Evolutionary conservation across 1,140 invertebrate species (phyloP).

Genomic region (Zeugodacus cucurbitae): DNA sequence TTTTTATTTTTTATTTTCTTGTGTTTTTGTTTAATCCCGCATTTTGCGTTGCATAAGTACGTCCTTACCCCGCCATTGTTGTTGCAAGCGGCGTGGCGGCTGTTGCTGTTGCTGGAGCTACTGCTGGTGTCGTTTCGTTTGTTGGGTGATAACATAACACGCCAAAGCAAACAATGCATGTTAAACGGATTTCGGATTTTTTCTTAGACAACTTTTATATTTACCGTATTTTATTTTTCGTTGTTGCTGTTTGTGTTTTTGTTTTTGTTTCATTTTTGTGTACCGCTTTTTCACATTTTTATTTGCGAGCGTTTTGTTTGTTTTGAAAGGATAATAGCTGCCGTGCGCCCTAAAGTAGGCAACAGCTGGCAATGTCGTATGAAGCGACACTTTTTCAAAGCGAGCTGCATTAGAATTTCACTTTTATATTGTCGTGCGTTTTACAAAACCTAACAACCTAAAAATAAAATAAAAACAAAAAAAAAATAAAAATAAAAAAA

Average conservation of each 20-base stretch:
- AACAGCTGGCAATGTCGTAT: background rate
- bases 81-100: background rate
- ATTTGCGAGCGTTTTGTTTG: background rate
- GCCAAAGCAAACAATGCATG: background rate
- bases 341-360: background rate
- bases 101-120: background rate
- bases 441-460: too few relatives aligned
- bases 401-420: background rate
- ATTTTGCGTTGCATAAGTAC: background rate
- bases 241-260: background rate
- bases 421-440: background rate
- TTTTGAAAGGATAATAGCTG: background rate
- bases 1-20: background rate
- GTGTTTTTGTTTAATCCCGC: background rate
- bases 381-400: background rate
- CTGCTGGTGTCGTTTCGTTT: background rate
- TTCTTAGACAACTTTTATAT: slow-evolving; percentile 6
- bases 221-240: background rate
- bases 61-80: background rate
- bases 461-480: background rate
- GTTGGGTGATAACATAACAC: slow-evolving; percentile 3
- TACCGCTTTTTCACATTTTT: background rate
- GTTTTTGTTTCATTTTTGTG: background rate
- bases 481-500: background rate
- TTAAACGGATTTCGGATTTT: slow-evolving; percentile 20